Evolutionary conservation across 2,797 vertebrate species (phyloP).

Genomic region (Echeneis naucrates): DNA sequence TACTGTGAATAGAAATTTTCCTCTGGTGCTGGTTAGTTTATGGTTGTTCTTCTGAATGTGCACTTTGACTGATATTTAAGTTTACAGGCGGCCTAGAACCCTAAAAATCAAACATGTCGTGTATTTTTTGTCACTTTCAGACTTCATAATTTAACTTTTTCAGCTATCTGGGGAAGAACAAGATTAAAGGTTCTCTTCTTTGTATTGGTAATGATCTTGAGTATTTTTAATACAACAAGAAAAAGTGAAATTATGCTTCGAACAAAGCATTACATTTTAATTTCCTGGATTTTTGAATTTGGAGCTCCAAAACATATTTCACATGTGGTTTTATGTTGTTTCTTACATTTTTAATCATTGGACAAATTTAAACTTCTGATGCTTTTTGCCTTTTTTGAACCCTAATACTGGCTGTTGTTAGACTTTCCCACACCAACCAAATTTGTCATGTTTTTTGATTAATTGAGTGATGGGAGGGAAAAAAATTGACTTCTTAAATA

Average conservation of each 20-base stretch:
- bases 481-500: no score
- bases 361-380: neutral
- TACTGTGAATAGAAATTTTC: constrained; percentile 10
- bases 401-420: no score
- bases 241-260: neutral
- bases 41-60: neutral
- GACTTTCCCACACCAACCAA: no score
- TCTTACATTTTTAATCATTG: neutral
- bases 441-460: no score
- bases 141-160: neutral
- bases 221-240: neutral
- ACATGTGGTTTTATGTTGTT: neutral
- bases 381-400: neutral
- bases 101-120: neutral
- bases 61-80: constrained; percentile 13
- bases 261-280: neutral
- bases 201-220: neutral
- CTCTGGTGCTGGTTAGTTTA: neutral
- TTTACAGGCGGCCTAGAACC: neutral
- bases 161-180: neutral
- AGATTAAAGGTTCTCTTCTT: neutral
- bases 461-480: no score
- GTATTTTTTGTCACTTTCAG: constrained; percentile 7
- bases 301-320: neutral
- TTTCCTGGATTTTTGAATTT: neutral